Evolutionary conservation across 2,888 invertebrate genomes (phyloP), one percentile per base, ranked within the genome.

Genomic region (Synanthedon andrenaeformis): DNA sequence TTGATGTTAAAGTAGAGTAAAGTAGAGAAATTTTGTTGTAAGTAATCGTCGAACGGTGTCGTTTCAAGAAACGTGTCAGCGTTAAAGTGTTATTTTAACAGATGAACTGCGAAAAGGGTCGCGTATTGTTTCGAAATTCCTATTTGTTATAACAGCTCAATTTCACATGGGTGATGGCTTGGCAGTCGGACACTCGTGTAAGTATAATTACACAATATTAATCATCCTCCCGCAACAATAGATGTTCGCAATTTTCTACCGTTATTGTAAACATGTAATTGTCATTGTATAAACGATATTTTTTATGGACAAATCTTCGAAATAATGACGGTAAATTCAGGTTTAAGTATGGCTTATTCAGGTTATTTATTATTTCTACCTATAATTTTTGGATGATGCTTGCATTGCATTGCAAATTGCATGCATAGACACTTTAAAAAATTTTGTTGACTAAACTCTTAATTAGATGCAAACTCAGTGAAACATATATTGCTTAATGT

Each of bases 81-180:
- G 74, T 77, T 68, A 67, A 69, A 78, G 73, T 77, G 78, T 79
- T 82, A 79, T 82, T 79, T 74, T 74, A 73, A 72, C 76, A 70
- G 74, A 76, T 80, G 78, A 74, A 72, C 78, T 75, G 72, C 66
- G 70, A 64, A 67, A 75, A 79, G 81, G 79, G 82, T 84, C 80
- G 74, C 77, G 79, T 76, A 82, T 79, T 76, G 78, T 79, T 76
- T 76, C 69, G 69, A 65, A 74, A 78, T 82, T 66, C 67, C 72
- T 4, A 51, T 51, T 76, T 76, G 70, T 71, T 69, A 73, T 80
- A 79, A 74, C 79, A 81, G 85, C 84, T 72, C 70, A 77, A 73
- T 74, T 79, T 80, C 85, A 79, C 82, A 86, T 87, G 86, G 86
- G 86, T 86, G 79, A 87, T 87, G 87, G 87, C 87, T 86, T 87